These are phyloP conservation scores for Cisticola juncidis DNA, from an alignment of 2,113 vertebrate genomes.

Conservation along the genomic window DNA sequence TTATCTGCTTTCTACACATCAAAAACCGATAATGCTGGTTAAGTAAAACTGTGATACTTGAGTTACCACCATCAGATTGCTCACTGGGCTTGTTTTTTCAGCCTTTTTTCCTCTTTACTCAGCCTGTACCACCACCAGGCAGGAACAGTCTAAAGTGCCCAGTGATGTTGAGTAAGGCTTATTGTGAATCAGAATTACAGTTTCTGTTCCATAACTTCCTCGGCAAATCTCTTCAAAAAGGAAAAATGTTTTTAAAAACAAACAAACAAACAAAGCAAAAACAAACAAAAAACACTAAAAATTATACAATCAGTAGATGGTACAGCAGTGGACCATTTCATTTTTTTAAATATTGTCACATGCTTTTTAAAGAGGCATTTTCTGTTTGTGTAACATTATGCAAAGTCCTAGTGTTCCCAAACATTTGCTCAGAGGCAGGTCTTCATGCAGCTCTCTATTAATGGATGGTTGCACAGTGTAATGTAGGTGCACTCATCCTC, in stretches of 20 bases:
- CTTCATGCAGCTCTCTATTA: not conserved
- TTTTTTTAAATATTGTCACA: not conserved
- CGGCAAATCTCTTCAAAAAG: not conserved
- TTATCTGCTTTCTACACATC: not conserved
- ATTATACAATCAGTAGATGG: not conserved
- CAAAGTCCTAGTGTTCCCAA: not conserved
- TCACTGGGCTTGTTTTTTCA: not conserved
- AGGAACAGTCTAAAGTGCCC: not conserved
- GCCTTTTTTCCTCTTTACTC: not conserved
- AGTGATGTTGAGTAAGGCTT: not conserved
- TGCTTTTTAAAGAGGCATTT: not conserved
- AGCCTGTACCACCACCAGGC: not conserved
- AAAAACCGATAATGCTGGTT: not conserved
- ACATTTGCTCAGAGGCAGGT: not conserved
- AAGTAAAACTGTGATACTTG: not conserved
- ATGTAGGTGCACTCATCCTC: not conserved
- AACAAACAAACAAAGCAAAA: not conserved
- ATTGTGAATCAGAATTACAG: not conserved
- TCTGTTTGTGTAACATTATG: not conserved
- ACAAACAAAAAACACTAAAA: not conserved
- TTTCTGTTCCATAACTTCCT: not conserved
- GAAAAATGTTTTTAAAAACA: not conserved
- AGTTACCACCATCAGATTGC: not conserved
- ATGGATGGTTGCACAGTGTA: accelerated
- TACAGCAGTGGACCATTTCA: not conserved